Evolutionary conservation across 2,888 invertebrate species (phyloP), one percentile per base, ranked within the genome.

Genomic region (Apotomis betuletana): DNA sequence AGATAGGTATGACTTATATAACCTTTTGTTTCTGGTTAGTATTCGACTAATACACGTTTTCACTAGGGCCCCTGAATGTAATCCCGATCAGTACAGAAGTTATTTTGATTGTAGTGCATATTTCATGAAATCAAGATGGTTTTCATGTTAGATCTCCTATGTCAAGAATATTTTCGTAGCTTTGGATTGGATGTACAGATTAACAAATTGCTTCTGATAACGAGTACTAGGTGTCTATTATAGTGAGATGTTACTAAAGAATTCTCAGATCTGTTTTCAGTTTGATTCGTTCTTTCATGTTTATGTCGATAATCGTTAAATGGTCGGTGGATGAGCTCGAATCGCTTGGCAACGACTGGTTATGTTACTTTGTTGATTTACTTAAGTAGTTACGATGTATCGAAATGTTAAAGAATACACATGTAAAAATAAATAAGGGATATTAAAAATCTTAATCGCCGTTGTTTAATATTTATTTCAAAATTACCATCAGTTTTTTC

Each of bases 391-490:
- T 68, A 73, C 60, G 74, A 75, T 74, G 75, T 74, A 75, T 74
- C 74, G 72, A 68, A 75, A 68, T 60, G 57, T 61, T 74, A 73
- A 58, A 69, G 65, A 72, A 74, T 65, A 67, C 65, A 52, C 70
- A 73, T 74, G 74, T 74, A 75, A 74, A 75, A 73, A 74, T 74
- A 71, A 73, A 75, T 70, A 70, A 73, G 75, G 73, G 73, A 73
- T 73, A 68, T 74, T 65, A 73, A 75, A 75, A 74, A 54, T 67
- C 68, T 73, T 73, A 65, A 57, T 51, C 36, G 57, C 62, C 36
- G 72, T 75, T 71, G 74, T 69, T 62, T 13, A 62, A 67, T 67
- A 73, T 75, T 74, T 75, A 73, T 75, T 75, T 75, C 44, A 44
- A 69, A 72, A 72, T 60, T 9, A 46, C 58, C 51, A 5, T 63